A percentile compares a stretch with the other conserved stretches of the same genome.
phyloP scores from a whole-genome alignment of 2,113 vertebrate genomes.

The Dunckerocampus dactyliophorus region DNA sequence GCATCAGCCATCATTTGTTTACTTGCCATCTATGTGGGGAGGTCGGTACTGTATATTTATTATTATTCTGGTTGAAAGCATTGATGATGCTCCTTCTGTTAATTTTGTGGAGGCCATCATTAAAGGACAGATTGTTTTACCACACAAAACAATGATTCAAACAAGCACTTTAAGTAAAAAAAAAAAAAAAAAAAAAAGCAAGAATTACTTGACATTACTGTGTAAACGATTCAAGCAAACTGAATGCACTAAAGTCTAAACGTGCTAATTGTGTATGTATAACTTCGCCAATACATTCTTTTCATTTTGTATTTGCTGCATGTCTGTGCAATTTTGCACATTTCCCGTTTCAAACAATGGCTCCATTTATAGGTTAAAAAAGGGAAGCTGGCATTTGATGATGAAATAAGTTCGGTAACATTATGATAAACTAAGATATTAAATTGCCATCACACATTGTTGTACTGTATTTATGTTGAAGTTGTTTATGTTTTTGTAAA shows the following conservation, averaged over 20 bases:
- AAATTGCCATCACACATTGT: neutral
- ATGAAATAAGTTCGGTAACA: neutral
- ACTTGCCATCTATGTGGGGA: too few species aligned
- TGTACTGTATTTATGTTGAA: too few species aligned
- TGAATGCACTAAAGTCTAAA: constrained; percentile 21
- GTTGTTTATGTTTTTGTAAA: too few species aligned
- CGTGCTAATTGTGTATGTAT: too few species aligned
- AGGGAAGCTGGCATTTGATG: neutral
- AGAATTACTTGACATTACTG: constrained; percentile 16
- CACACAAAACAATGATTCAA: neutral
- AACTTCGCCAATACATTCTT: neutral
- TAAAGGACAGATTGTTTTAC: constrained; percentile 10
- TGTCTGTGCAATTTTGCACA: neutral
- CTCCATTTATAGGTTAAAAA: neutral
- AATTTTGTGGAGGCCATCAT: neutral
- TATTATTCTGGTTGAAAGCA: neutral
- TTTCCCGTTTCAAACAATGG: neutral
- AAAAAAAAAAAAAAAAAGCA: neutral
- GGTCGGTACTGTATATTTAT: neutral
- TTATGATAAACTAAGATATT: neutral
- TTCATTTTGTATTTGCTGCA: too few species aligned
- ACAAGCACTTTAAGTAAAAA: constrained; percentile 44
- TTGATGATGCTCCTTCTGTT: constrained; percentile 15
- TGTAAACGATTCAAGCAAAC: neutral
- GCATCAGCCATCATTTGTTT: too few species aligned